phyloP scores from a whole-genome alignment of 2,113 vertebrate species.

The Donacobius atricapilla region DNA sequence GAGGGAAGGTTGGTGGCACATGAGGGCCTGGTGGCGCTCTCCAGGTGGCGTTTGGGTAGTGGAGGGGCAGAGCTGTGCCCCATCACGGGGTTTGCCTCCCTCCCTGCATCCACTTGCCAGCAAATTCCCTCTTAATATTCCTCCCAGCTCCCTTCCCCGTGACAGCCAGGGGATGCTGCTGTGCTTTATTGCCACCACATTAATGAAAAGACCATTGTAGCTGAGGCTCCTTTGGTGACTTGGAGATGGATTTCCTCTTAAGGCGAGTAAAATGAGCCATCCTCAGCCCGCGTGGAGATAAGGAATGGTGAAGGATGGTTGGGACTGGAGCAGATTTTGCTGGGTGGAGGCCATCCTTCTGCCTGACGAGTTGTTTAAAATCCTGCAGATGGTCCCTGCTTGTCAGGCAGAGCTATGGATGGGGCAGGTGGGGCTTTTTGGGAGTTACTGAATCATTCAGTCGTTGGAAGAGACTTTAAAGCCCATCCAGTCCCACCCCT shows the following conservation, averaged over 20 bases:
- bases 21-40: not conserved
- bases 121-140: constrained; percentile 29
- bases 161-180: constrained; percentile 31
- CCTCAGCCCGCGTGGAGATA: not conserved
- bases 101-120: not conserved
- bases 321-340: not conserved
- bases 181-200: constrained; percentile 35
- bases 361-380: not conserved
- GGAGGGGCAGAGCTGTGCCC: not conserved
- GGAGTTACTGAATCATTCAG: not conserved
- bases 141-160: not conserved
- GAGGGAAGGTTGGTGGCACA: not conserved
- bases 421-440: not conserved
- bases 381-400: not conserved
- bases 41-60: not conserved
- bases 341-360: not conserved
- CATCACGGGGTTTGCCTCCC: not conserved
- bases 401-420: not conserved
- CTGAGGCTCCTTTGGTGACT: not conserved
- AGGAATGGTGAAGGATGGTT: not conserved
- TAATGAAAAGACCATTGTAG: constrained; percentile 32
- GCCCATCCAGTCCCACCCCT: fast-evolving
- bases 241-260: constrained; percentile 41
- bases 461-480: not conserved
- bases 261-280: not conserved